These are phyloP conservation scores for Phyllotis vaccarum DNA, from an alignment of 2,797 vertebrate species.

Conservation along the genomic window DNA sequence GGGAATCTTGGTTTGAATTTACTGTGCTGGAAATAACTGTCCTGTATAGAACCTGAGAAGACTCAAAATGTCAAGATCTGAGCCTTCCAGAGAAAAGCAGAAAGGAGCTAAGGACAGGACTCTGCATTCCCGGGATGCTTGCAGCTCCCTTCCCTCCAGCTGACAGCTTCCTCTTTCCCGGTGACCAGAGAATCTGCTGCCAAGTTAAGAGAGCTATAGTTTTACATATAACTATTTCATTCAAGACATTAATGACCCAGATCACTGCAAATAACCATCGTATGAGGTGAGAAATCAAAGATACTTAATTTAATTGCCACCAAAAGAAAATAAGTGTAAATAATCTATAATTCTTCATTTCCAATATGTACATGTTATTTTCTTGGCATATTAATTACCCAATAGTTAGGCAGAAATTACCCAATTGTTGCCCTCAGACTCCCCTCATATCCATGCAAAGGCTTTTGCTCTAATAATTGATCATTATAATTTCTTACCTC, in stretches of 20 bases:
- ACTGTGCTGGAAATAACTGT: background rate
- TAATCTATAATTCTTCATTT: conserved; percentile 83
- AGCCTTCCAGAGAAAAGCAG: background rate
- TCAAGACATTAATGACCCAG: conserved; percentile 80
- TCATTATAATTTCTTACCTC: conserved; percentile 84
- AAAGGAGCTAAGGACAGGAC: background rate
- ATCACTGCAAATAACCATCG: conserved; percentile 82
- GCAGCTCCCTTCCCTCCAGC: conserved; percentile 13
- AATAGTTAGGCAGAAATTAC: conserved; percentile 81
- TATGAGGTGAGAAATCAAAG: conserved; percentile 85
- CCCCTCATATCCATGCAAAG: conserved; percentile 59
- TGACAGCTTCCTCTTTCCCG: conserved; percentile 32
- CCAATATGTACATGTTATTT: conserved; percentile 80
- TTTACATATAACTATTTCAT: conserved; percentile 79
- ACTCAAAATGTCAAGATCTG: background rate
- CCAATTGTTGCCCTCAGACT: conserved; percentile 71
- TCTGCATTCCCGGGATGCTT: conserved; percentile 1
- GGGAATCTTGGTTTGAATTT: background rate
- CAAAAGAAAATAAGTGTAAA: conserved; percentile 83
- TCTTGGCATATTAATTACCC: conserved; percentile 82
- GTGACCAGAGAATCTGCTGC: conserved; percentile 54
- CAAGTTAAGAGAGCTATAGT: conserved; percentile 78
- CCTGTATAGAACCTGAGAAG: background rate
- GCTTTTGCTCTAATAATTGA: conserved; percentile 78
- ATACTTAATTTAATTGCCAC: conserved; percentile 83